phyloP scores from a whole-genome alignment of 2,888 invertebrate genomes.

The Smittia aterrima region DNA sequence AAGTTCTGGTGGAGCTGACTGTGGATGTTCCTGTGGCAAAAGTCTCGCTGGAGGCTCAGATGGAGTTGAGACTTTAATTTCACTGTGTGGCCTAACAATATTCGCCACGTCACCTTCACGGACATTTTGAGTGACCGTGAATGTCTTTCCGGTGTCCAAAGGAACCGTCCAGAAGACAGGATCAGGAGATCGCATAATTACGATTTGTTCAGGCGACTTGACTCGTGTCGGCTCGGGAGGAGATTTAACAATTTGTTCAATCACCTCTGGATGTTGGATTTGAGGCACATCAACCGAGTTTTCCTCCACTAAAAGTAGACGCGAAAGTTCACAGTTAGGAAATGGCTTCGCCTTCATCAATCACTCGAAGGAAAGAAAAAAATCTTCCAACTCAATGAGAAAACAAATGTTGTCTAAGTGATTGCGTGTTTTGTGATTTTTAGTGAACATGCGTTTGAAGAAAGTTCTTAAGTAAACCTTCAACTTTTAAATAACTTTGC shows the following conservation, averaged over 20 bases:
- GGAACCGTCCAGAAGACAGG: conserved; percentile 95
- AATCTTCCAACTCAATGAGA: neutral
- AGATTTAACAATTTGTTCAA: conserved; percentile 65
- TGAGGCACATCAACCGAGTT: conserved; percentile 9
- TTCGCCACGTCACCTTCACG: conserved; percentile 61
- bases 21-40: conserved; percentile 51
- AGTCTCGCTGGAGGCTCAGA: conserved; percentile 60
- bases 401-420: neutral
- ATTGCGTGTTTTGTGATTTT: conserved; percentile 16
- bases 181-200: conserved; percentile 83
- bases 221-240: conserved; percentile 91
- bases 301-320: conserved; percentile 29
- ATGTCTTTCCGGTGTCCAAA: conserved; percentile 88
- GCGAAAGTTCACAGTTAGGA: conserved; percentile 13
- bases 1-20: conserved; percentile 66
- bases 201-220: conserved; percentile 88
- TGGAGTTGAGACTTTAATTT: conserved; percentile 75
- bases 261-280: conserved; percentile 31
- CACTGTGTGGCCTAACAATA: conserved; percentile 80
- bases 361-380: conserved; percentile 6
- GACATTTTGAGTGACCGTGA: conserved; percentile 90
- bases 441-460: conserved; percentile 21
- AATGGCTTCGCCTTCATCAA: neutral
- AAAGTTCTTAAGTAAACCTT: neutral
- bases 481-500: conserved; percentile 20